Conservation (phyloP, 2,797 vertebrate species). For the Chelmon rostratus region DNA sequence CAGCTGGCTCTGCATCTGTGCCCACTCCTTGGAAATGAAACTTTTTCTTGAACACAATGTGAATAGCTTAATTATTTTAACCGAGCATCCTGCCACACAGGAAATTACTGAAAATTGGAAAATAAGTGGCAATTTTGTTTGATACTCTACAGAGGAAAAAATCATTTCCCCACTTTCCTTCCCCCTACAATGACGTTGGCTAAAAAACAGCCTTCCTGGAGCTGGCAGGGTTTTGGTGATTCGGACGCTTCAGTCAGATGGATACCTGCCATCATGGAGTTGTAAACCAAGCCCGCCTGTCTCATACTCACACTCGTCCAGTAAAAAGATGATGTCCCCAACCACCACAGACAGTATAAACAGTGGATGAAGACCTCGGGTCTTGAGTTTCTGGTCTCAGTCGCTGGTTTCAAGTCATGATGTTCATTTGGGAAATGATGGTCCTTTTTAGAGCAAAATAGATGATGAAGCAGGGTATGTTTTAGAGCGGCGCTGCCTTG, state of each 20-base stretch:
- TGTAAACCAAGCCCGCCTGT: constrained; percentile 40
- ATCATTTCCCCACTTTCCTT: neutral
- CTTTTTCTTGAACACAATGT: constrained; percentile 30
- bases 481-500: too few relatives aligned
- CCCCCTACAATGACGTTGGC: constrained; percentile 1
- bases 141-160: constrained; percentile 24
- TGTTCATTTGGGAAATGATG: too few relatives aligned
- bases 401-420: too few relatives aligned
- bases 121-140: constrained; percentile 44
- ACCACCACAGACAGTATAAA: too few relatives aligned
- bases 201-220: neutral
- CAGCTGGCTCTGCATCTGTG: constrained; percentile 62
- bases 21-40: constrained; percentile 23
- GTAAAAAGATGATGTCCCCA: constrained; percentile 41
- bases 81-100: constrained; percentile 24
- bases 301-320: constrained; percentile 37
- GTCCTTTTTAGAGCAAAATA: too few relatives aligned
- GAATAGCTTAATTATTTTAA: constrained; percentile 47
- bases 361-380: too few relatives aligned
- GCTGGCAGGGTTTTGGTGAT: constrained; percentile 20
- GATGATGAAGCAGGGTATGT: too few relatives aligned
- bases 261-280: constrained; percentile 36
- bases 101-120: constrained; percentile 43
- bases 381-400: too few relatives aligned
- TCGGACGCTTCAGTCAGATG: constrained; percentile 30